A percentile compares a stretch with the other conserved stretches of the same genome.
Evolutionary conservation across 2,797 vertebrate species (phyloP).

Genomic region (Harpagifer antarcticus): DNA sequence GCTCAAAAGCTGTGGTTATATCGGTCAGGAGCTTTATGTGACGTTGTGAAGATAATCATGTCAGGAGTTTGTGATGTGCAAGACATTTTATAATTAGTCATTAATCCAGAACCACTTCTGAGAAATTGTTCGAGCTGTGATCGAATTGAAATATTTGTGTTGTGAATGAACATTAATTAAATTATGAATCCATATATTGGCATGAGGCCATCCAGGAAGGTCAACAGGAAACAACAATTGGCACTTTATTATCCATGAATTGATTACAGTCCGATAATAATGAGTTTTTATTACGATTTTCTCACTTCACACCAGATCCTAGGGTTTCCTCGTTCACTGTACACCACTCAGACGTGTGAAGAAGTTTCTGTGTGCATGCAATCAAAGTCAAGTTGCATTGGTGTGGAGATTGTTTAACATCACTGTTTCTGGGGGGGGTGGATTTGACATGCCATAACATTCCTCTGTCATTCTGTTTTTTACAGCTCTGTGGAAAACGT

Average conservation of each 20-base stretch:
- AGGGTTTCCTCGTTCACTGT: slow-evolving; percentile 31
- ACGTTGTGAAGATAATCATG: slow-evolving; percentile 53
- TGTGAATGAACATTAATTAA: slow-evolving; percentile 14
- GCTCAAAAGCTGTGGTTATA: slow-evolving; percentile 64
- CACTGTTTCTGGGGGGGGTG: slow-evolving; percentile 10
- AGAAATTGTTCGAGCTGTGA: slow-evolving; percentile 7
- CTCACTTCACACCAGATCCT: slow-evolving; percentile 19
- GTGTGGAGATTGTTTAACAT: slow-evolving; percentile 67
- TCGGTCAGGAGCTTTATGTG: slow-evolving; percentile 64
- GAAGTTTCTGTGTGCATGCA: slow-evolving; percentile 78
- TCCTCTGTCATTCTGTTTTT: slow-evolving; percentile 22
- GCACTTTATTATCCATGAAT: slow-evolving; percentile 8
- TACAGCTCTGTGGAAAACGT: slow-evolving; percentile 94
- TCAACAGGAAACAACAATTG: background rate
- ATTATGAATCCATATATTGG: slow-evolving; percentile 16
- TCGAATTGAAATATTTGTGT: background rate
- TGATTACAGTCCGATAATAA: background rate
- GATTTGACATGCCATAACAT: slow-evolving; percentile 21
- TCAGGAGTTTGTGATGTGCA: slow-evolving; percentile 31
- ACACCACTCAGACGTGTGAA: slow-evolving; percentile 36
- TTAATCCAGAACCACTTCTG: slow-evolving; percentile 9
- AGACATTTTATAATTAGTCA: slow-evolving; percentile 21
- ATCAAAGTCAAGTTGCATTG: slow-evolving; percentile 78
- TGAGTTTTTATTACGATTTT: slow-evolving; percentile 7
- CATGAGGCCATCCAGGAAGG: slow-evolving; percentile 3